A percentile compares a stretch with the other conserved stretches of the same genome.
phyloP scores from a whole-genome alignment of 1,140 invertebrate species.

The Maniola jurtina region DNA sequence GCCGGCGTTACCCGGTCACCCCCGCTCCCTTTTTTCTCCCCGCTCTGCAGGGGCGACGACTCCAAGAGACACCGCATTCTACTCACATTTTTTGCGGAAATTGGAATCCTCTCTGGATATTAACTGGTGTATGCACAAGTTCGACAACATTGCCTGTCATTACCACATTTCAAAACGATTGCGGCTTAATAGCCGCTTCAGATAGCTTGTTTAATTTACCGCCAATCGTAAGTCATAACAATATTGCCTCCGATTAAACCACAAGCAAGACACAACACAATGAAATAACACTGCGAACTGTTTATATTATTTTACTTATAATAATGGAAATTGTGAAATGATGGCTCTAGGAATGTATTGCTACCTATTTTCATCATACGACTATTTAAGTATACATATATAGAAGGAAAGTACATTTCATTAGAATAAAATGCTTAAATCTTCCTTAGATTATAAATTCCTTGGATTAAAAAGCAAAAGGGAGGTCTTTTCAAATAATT shows the following conservation, averaged over 20 bases:
- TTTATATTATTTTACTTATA: not conserved
- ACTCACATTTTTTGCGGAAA: constrained; percentile 68
- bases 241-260: constrained; percentile 7
- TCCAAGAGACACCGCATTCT: constrained; percentile 50
- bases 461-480: too few relatives aligned
- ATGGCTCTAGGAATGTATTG: not conserved
- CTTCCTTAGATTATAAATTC: too few relatives aligned
- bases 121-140: constrained; percentile 36
- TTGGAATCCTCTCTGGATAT: constrained; percentile 59
- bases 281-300: not conserved
- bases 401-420: too few relatives aligned
- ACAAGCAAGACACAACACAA: not conserved
- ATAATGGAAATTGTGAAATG: not conserved
- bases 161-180: constrained; percentile 18
- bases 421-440: too few relatives aligned
- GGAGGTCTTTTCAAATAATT: too few relatives aligned
- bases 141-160: constrained; percentile 34
- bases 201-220: constrained; percentile 23
- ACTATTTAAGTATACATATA: too few relatives aligned
- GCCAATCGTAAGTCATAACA: constrained; percentile 26
- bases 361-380: too few relatives aligned
- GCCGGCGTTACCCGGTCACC: constrained; percentile 29
- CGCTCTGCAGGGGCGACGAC: constrained; percentile 67
- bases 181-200: constrained; percentile 2
- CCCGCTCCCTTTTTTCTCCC: constrained; percentile 39